A percentile compares a stretch with the other conserved stretches of the same genome.
Evolutionary conservation across 2,113 vertebrate species (phyloP).

Genomic region (chimpanzee (Pan troglodytes)): NHGRI_mPanTro3-v2.1_pri NC_072419.2:13028501-13029000

Average conservation of each 20-base stretch:
- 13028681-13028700: background rate
- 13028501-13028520: background rate
- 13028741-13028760: background rate
- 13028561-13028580: background rate
- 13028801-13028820: background rate
- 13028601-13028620: background rate
- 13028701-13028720: background rate
- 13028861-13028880: background rate
- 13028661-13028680: background rate
- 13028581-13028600: background rate
- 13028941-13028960: background rate
- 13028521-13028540: background rate
- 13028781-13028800: background rate
- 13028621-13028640: background rate
- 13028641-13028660: too few species aligned
- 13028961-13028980: background rate
- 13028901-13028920: background rate
- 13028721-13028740: background rate
- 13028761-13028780: background rate
- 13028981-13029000: background rate
- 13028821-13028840: background rate
- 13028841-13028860: background rate
- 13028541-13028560: background rate
- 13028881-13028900: background rate
- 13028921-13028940: background rate